Evolutionary conservation across 2,888 invertebrate species (phyloP), one percentile per base, ranked within the genome.

Genomic region (Saturnia pavonia): DNA sequence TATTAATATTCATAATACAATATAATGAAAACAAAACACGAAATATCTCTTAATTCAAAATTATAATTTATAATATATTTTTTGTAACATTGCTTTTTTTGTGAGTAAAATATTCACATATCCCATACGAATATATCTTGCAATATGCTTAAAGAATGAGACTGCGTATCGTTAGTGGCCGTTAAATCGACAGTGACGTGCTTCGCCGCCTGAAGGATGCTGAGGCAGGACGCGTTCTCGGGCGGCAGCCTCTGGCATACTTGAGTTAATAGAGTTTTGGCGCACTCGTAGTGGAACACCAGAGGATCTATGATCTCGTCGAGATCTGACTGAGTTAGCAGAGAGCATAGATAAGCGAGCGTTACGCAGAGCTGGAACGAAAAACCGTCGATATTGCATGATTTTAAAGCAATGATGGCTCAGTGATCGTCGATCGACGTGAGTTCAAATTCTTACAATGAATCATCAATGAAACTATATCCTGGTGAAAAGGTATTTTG

Each of bases 351-450:
- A 83, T 97, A 97, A 43, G 96, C 95, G 9, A 98, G 88, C 0
- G 97, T 95, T 40, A 96, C 91, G 85, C 97, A 97, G 11, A 97
- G 90, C 96, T 97, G 87, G 42, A 81, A 82, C 74, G 78, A 78
- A 73, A 25, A 42, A 1, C 8, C 34, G 34, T 34, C 6, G n/a
- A n/a, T n/a, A n/a, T n/a, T n/a, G n/a, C n/a, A 34, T 34, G 34
- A 34, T 34, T 34, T 34, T 34, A 6, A 34, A 34, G 34, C 34
- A 34, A 34, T 34, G 6, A 34, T 34, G 34, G 34, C 34, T 34
- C 34, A 34, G 34, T 4, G 3, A 34, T 6, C 34, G 34, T 34
- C 34, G 34, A 34, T 34, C 34, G 34, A 34, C 34, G 34, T 34
- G 6, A 34, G 34, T 34, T 34, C 34, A 34, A 34, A 34, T 34